Evolutionary conservation across 2,888 invertebrate genomes (phyloP), one percentile per base, ranked within the genome.

Genomic region (Trichopoda pennipes): DNA sequence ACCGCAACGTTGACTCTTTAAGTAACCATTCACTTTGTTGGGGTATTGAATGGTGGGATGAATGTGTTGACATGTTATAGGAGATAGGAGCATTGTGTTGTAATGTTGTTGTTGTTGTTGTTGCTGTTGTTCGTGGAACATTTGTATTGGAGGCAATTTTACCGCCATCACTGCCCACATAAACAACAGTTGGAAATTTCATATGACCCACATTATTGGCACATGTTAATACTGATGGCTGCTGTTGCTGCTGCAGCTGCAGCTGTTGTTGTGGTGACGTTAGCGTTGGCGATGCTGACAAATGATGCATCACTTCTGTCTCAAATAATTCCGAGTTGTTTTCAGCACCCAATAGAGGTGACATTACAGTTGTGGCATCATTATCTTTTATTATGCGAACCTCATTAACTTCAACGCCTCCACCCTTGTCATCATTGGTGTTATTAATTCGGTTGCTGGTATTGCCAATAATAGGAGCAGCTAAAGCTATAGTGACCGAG

Each of bases 1-100:
- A 94, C 93, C 83, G 95, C 94, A 75, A 92, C 94, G 93, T 94
- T 93, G 90, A 95, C 94, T 66, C 95, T 95, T 73, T 94, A 93
- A 90, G 94, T 94, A 90, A 79, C 87, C 88, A 89, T 53, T 90
- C 88, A 85, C 87, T 90, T 16, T 85, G 86, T 10, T 81, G 84
- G 7, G 83, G 81, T 74, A 81, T 56, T 69, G 81, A 63, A 10
- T 70, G 81, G 16, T 70, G 81, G 16, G 72, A 72, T 35, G 75
- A 75, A 58, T 60, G 47, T 55, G 74, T 28, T 12, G 74, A 35
- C 21, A 77, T 79, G 12, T 76, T 84, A 60, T 70, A 79, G 63
- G 77, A 47, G 64, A 60, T 38, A 38, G 80, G 75, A 23, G 80
- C 61, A 75, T 86, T 88, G 17, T 87, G 85, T 19, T 89, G 89